Conservation (phyloP, 2,888 invertebrate species). For the Drosophila neoperkinsi region DNA sequence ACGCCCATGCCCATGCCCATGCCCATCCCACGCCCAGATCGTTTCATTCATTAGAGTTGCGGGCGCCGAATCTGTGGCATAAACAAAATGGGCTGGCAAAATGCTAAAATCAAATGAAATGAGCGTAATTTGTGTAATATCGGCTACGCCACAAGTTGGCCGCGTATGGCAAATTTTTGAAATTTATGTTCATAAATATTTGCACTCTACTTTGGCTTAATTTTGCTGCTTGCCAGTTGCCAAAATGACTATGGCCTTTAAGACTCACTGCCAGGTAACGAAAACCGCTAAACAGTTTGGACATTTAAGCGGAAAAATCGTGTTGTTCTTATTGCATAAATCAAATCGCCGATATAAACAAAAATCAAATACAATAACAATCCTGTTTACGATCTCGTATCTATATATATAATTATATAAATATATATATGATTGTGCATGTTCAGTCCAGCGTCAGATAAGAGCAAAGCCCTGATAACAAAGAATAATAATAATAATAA, state of each 20-base stretch:
- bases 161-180: conserved; percentile 27
- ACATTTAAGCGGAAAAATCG: conserved; percentile 20
- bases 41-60: conserved; percentile 53
- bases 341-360: conserved; percentile 16
- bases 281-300: conserved; percentile 30
- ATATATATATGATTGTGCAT: background rate
- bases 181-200: conserved; percentile 68
- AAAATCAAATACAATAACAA: conserved; percentile 16
- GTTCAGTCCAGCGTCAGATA: conserved; percentile 1
- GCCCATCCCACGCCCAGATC: background rate
- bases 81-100: conserved; percentile 50
- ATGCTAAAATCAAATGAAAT: conserved; percentile 42
- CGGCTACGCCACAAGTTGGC: conserved; percentile 33
- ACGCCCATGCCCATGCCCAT: background rate
- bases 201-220: conserved; percentile 41
- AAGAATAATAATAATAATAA: conserved; percentile 5
- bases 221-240: conserved; percentile 12
- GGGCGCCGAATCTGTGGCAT: conserved; percentile 47
- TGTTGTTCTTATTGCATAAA: conserved; percentile 20
- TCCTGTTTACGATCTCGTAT: background rate
- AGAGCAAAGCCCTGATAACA: conserved; percentile 11
- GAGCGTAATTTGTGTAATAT: conserved; percentile 52
- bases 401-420: background rate
- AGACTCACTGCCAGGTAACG: conserved; percentile 20
- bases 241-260: conserved; percentile 17